phyloP scores from a whole-genome alignment of 2,797 vertebrate species.

The Streptopelia turtur region DNA sequence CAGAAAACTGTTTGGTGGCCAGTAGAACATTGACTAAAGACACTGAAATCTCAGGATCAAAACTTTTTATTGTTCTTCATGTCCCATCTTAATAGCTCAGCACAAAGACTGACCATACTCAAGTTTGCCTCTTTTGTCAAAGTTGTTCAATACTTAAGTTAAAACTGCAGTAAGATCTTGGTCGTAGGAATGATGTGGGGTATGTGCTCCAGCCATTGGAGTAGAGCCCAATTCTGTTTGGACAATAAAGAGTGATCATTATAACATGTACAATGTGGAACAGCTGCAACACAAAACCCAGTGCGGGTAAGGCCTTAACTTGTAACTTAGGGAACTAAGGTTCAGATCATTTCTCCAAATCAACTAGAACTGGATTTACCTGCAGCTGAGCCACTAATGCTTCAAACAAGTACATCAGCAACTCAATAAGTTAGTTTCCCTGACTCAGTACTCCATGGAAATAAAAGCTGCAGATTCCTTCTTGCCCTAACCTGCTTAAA shows the following conservation, averaged over 20 bases:
- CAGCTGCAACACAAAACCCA: not conserved
- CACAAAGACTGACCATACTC: not conserved
- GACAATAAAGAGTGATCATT: not conserved
- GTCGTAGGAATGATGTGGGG: not conserved
- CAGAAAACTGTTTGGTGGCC: not conserved
- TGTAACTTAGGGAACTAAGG: not conserved
- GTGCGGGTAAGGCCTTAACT: accelerated
- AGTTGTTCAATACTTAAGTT: not conserved
- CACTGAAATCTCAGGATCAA: not conserved
- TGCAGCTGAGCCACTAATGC: not conserved
- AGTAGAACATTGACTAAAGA: accelerated
- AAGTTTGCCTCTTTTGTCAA: not conserved
- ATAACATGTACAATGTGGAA: not conserved
- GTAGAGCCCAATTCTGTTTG: not conserved
- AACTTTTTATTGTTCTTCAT: not conserved
- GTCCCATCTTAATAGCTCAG: not conserved
- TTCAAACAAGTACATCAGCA: not conserved
- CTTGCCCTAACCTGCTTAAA: not conserved
- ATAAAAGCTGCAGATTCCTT: not conserved
- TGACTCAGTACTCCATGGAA: not conserved
- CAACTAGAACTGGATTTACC: not conserved
- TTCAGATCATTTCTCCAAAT: not conserved
- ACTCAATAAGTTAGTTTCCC: not conserved
- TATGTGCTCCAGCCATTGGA: accelerated
- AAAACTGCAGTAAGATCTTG: not conserved